A percentile compares a stretch with the other conserved stretches of the same genome.
Evolutionary conservation across 2,113 vertebrate species (phyloP).

Genomic region (Barbus barbus): DNA sequence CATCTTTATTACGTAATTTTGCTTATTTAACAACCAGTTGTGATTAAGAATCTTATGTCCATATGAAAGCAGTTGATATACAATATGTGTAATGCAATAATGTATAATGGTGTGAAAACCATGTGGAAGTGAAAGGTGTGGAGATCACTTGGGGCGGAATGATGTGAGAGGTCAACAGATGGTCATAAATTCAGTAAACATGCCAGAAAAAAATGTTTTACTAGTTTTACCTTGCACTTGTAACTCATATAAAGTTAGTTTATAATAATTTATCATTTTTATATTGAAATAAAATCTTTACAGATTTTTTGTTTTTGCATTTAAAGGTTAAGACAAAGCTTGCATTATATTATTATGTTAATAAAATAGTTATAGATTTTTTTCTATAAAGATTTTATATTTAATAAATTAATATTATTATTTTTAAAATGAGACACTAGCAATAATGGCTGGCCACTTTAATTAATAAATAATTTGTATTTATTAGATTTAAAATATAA

Average conservation of each 20-base stretch:
- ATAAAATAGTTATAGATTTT: too few relatives aligned
- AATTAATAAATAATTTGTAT: too few relatives aligned
- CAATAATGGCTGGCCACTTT: neutral
- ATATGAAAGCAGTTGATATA: neutral
- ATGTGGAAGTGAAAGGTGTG: neutral
- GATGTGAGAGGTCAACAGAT: constrained; percentile 28
- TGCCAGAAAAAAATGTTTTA: constrained; percentile 4
- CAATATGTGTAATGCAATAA: neutral
- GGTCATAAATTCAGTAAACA: neutral
- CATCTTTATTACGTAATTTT: neutral
- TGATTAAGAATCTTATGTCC: too few relatives aligned
- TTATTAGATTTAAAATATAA: too few relatives aligned
- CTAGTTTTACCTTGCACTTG: too few relatives aligned
- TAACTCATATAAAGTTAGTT: neutral
- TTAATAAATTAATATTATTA: too few relatives aligned
- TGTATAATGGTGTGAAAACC: neutral
- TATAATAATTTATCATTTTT: neutral
- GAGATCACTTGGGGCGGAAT: constrained; percentile 13
- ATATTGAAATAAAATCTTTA: too few relatives aligned
- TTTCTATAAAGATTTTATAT: too few relatives aligned
- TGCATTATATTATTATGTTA: neutral
- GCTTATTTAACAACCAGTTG: neutral
- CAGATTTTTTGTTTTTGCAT: too few relatives aligned
- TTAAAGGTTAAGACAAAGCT: neutral
- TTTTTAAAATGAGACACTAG: neutral